Evolutionary conservation across 2,113 vertebrate genomes (phyloP).

Genomic region (Albula glossodonta): DNA sequence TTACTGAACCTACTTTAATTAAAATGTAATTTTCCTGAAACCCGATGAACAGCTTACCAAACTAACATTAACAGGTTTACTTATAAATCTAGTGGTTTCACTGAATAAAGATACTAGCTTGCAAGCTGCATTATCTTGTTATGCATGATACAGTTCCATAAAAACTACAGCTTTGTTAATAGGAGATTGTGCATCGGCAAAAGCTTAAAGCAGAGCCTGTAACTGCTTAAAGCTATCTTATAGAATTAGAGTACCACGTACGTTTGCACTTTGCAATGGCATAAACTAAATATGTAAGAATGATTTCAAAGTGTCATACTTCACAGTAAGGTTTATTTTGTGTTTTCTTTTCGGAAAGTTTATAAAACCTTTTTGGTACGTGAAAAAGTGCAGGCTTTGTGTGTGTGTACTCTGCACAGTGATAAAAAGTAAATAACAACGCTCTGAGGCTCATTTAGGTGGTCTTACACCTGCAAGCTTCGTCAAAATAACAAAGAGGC

Average conservation of each 20-base stretch:
- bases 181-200: background rate
- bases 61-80: too few species aligned
- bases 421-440: background rate
- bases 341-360: too few species aligned
- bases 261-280: too few species aligned
- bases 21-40: too few species aligned
- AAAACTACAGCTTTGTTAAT: background rate
- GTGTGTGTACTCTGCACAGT: background rate
- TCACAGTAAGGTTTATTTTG: too few species aligned
- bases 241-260: background rate
- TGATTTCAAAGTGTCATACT: too few species aligned
- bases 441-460: background rate
- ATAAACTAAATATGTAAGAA: too few species aligned
- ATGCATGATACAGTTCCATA: background rate
- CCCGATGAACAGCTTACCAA: too few species aligned
- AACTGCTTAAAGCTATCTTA: background rate
- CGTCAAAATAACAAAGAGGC: background rate
- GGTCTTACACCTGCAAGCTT: background rate
- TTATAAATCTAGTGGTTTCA: background rate
- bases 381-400: too few species aligned
- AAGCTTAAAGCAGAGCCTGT: background rate
- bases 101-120: background rate
- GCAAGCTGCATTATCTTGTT: background rate
- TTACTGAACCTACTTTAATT: too few species aligned
- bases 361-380: too few species aligned